Evolutionary conservation across 2,888 invertebrate genomes (phyloP).

Genomic region (Pyralis farinalis): DNA sequence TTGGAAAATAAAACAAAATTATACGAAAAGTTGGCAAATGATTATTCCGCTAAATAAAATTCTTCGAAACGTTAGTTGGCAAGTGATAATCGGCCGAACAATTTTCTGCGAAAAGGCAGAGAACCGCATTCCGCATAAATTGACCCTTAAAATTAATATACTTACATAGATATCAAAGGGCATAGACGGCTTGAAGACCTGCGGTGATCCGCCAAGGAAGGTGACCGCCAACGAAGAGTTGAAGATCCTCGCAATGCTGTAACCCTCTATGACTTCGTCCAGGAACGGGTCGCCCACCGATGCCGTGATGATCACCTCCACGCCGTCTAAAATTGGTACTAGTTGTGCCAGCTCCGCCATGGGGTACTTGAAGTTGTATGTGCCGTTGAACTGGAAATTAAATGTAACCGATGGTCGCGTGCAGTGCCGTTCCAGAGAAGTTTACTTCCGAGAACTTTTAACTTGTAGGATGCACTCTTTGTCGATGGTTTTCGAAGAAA

Average conservation of each 20-base stretch:
- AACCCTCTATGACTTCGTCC: conserved; percentile 92
- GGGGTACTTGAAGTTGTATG: conserved; percentile 92
- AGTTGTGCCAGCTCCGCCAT: conserved; percentile 87
- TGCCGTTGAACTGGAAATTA: conserved; percentile 92
- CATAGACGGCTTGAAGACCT: conserved; percentile 97
- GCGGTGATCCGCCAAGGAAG: conserved; percentile 94
- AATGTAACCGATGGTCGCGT: no score
- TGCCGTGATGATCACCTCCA: conserved; percentile 92
- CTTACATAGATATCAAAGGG: conserved; percentile 92
- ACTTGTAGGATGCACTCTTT: no score
- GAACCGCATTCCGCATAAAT: no score
- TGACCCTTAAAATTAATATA: conserved; percentile 15
- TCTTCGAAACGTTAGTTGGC: no score
- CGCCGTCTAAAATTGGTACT: conserved; percentile 85
- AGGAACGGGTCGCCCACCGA: conserved; percentile 93
- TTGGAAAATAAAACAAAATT: no score
- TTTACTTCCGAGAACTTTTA: no score
- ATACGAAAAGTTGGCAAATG: no score
- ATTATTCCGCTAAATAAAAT: no score
- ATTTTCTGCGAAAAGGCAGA: no score
- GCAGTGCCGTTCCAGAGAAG: no score
- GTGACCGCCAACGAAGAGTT: conserved; percentile 91
- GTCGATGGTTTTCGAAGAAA: no score
- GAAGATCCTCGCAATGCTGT: conserved; percentile 91
- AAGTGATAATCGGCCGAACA: no score